phyloP scores from a whole-genome alignment of 2,113 vertebrate species.

The Vidua macroura region DNA sequence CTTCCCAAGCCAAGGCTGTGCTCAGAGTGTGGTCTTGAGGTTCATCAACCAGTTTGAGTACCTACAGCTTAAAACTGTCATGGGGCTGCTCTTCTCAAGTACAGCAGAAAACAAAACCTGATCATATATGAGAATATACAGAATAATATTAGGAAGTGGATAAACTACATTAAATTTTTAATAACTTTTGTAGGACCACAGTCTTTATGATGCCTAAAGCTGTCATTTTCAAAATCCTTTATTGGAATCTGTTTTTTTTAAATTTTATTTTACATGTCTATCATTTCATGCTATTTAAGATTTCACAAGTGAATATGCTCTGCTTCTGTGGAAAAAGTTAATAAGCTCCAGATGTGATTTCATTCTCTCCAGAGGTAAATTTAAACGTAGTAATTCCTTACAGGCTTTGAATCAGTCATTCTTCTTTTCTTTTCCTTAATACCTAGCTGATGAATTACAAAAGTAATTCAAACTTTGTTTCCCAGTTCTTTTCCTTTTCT shows the following conservation, averaged over 20 bases:
- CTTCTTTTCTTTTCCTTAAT: background rate
- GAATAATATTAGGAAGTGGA: background rate
- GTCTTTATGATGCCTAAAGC: background rate
- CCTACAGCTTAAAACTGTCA: background rate
- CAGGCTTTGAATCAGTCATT: background rate
- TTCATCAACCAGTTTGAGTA: background rate
- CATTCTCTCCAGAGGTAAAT: background rate
- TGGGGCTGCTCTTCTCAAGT: background rate
- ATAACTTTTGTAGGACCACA: background rate
- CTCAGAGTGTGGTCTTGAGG: background rate
- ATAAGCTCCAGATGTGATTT: constrained; percentile 46
- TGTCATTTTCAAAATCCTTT: background rate
- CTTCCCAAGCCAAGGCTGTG: background rate
- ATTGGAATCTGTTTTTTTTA: background rate
- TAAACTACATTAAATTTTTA: background rate
- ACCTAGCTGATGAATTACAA: background rate
- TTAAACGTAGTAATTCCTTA: constrained; percentile 18
- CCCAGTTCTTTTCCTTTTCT: background rate
- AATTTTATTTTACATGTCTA: background rate
- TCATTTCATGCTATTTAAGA: constrained; percentile 4
- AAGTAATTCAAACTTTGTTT: background rate
- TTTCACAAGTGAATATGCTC: constrained; percentile 46
- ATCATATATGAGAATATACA: background rate
- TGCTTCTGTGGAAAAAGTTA: constrained; percentile 27
- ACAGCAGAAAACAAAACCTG: background rate